A percentile compares a stretch with the other conserved stretches of the same genome.
These are phyloP conservation scores for Athene cunicularia DNA, from an alignment of 2,113 vertebrate genomes.

Conservation along the genomic window DNA sequence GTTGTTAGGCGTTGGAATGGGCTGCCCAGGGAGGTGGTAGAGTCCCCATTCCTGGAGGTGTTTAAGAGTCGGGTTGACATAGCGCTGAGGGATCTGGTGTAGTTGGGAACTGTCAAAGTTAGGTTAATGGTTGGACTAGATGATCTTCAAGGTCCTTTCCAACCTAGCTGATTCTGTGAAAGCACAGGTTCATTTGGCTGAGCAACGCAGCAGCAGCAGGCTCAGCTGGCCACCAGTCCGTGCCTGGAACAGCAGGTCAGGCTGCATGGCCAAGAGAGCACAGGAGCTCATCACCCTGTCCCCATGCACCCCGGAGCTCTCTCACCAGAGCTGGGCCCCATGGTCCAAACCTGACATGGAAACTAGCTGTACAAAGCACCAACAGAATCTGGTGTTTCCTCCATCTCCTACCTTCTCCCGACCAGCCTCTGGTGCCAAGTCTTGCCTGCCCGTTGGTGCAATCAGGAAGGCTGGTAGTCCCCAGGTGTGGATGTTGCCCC, in stretches of 20 bases:
- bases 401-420: not conserved
- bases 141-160: too few species aligned
- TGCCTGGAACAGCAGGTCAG: not conserved
- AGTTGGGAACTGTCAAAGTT: too few species aligned
- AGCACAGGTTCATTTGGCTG: not conserved
- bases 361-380: not conserved
- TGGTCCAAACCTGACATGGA: rapidly evolving
- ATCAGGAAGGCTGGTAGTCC: not conserved
- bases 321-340: rapidly evolving
- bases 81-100: too few species aligned
- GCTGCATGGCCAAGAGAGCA: not conserved
- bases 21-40: too few species aligned
- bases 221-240: not conserved
- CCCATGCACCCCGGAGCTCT: rapidly evolving
- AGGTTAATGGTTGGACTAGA: too few species aligned
- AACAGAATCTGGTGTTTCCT: not conserved
- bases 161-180: too few species aligned
- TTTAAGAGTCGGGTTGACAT: too few species aligned
- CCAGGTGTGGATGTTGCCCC: not conserved
- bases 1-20: too few species aligned
- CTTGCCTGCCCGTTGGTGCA: rapidly evolving
- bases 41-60: too few species aligned
- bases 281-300: rapidly evolving
- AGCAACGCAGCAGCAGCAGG: rapidly evolving
- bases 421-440: not conserved